Percentiles rank a stretch among this genome's conserved stretches.
phyloP scores from a whole-genome alignment of 2,113 vertebrate genomes.

The Glaucomys volans region DNA sequence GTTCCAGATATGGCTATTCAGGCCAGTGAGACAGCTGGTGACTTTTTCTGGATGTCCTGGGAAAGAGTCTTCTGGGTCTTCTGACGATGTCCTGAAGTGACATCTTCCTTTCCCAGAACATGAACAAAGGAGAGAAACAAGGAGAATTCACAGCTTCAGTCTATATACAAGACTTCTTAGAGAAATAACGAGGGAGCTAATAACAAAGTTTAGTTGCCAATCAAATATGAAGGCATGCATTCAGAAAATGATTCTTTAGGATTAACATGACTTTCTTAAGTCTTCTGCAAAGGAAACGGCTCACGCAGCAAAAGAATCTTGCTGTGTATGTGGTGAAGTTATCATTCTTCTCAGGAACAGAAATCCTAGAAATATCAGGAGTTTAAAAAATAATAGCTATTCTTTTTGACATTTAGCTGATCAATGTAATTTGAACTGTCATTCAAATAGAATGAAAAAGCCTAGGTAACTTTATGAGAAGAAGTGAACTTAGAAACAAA shows the following conservation, averaged over 20 bases:
- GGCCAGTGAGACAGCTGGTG: neutral
- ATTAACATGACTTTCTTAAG: slow-evolving; percentile 17
- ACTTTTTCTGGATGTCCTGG: neutral
- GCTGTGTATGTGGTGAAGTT: slow-evolving; percentile 6
- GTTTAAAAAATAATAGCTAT: slow-evolving; percentile 70
- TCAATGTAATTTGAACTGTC: slow-evolving; percentile 75
- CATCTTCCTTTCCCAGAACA: neutral
- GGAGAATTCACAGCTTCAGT: neutral
- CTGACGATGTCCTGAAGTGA: neutral
- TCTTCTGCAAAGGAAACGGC: neutral
- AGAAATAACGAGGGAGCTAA: slow-evolving; percentile 1
- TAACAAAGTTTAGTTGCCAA: slow-evolving; percentile 47
- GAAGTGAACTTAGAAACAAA: slow-evolving; percentile 20
- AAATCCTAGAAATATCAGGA: slow-evolving; percentile 56
- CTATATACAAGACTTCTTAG: slow-evolving; percentile 8
- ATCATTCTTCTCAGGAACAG: slow-evolving; percentile 56
- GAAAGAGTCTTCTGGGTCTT: neutral
- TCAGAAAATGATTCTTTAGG: slow-evolving; percentile 5
- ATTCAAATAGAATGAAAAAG: slow-evolving; percentile 68
- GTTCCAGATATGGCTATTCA: neutral
- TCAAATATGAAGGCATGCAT: neutral
- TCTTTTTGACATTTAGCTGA: slow-evolving; percentile 73
- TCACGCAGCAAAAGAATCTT: neutral
- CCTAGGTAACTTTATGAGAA: slow-evolving; percentile 66
- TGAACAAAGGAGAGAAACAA: neutral